phyloP scores from a whole-genome alignment of 2,888 invertebrate species.

The Glyphotaelius pellucidus region DNA sequence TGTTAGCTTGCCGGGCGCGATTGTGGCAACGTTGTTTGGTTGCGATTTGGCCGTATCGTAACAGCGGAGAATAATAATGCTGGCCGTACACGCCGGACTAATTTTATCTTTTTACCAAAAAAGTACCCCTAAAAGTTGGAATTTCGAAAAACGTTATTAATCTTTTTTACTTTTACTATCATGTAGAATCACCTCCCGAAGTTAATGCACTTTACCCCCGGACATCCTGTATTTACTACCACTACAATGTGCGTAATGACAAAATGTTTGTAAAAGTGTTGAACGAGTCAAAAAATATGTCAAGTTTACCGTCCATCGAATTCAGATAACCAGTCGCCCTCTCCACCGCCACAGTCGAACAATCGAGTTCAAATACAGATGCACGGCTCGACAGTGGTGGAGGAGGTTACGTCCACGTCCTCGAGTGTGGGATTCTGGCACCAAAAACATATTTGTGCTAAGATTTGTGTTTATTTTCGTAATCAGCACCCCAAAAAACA shows the following conservation, averaged over 20 bases:
- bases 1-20: no score
- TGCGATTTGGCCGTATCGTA: no score
- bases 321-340: background rate
- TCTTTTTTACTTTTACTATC: no score
- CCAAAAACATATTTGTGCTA: background rate
- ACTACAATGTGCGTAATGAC: background rate
- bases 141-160: no score
- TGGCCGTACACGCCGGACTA: no score
- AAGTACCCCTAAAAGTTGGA: no score
- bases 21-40: no score
- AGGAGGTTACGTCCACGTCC: background rate
- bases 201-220: no score
- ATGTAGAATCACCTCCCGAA: no score
- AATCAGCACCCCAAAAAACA: background rate
- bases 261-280: background rate
- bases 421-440: background rate
- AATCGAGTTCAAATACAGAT: background rate
- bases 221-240: no score
- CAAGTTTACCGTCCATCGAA: background rate
- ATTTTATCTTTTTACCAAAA: no score
- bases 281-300: conserved; percentile 2
- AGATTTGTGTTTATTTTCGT: background rate
- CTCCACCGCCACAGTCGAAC: background rate
- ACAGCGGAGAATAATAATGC: no score
- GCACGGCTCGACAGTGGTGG: background rate